phyloP scores from a whole-genome alignment of 2,113 vertebrate species.

The Phodopus roborovskii region DNA sequence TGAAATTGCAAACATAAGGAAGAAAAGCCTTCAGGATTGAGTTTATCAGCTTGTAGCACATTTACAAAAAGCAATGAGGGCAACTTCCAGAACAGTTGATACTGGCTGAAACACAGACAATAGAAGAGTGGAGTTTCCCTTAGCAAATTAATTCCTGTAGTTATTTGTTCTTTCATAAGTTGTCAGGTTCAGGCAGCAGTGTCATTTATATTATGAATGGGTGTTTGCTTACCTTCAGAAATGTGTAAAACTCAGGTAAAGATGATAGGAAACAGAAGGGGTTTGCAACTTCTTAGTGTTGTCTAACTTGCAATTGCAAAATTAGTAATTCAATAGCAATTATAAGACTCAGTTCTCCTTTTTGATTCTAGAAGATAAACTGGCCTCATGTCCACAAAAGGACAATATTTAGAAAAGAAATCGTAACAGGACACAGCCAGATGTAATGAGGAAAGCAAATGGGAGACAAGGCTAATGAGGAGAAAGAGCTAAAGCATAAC shows the following conservation, averaged over 20 bases:
- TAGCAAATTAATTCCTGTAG: slow-evolving; percentile 8
- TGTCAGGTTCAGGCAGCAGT: not conserved
- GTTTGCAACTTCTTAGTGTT: not conserved
- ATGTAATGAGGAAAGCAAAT: not conserved
- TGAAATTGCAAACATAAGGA: slow-evolving; percentile 63
- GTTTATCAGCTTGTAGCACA: slow-evolving; percentile 59
- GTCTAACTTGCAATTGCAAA: not conserved
- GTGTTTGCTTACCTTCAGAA: slow-evolving; percentile 13
- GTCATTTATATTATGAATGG: slow-evolving; percentile 41
- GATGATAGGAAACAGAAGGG: not conserved
- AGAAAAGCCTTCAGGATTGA: slow-evolving; percentile 24
- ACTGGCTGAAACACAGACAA: not conserved
- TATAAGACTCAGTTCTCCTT: not conserved
- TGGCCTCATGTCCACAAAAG: not conserved
- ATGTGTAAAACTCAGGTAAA: not conserved
- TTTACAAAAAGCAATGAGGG: slow-evolving; percentile 19
- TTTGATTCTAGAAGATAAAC: slow-evolving; percentile 23
- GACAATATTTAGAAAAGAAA: not conserved
- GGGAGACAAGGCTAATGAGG: not conserved
- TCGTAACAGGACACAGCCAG: not conserved
- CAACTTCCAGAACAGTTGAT: not conserved
- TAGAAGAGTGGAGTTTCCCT: slow-evolving; percentile 36
- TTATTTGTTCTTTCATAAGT: slow-evolving; percentile 15
- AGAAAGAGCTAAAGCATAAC: not conserved
- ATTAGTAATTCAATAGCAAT: not conserved